These are phyloP conservation scores for Calonectris borealis DNA, from an alignment of 2,113 vertebrate species.

Conservation along the genomic window DNA sequence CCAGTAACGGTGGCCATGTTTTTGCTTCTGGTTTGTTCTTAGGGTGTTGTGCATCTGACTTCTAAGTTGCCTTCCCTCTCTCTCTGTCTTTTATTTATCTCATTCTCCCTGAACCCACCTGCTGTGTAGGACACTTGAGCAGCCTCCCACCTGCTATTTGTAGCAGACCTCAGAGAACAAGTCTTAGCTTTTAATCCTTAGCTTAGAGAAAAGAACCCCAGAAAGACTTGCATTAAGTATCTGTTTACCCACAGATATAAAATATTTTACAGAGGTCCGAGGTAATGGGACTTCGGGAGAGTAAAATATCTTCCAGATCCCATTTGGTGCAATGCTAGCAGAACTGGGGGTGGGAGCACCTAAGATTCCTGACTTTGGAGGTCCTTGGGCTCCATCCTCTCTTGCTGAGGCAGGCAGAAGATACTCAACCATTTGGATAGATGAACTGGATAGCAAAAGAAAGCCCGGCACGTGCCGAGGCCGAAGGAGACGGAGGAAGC, in stretches of 20 bases:
- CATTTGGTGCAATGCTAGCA: background rate
- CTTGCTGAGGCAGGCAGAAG: background rate
- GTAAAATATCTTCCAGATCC: background rate
- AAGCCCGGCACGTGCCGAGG: fast-evolving
- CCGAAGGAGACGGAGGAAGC: background rate
- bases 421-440: background rate
- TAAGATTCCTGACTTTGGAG: background rate
- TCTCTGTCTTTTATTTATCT: background rate
- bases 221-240: background rate
- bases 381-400: background rate
- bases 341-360: background rate
- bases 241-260: background rate
- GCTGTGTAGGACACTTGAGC: background rate
- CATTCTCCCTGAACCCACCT: background rate
- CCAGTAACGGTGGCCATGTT: background rate
- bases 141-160: background rate
- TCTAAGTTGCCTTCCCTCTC: background rate
- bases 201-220: background rate
- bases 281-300: background rate
- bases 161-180: background rate
- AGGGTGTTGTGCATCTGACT: background rate
- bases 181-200: background rate
- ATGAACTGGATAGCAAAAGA: background rate
- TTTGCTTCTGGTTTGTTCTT: background rate
- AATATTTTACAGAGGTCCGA: background rate